phyloP scores from a whole-genome alignment of 2,888 invertebrate species.

The Epinotia ramella region DNA sequence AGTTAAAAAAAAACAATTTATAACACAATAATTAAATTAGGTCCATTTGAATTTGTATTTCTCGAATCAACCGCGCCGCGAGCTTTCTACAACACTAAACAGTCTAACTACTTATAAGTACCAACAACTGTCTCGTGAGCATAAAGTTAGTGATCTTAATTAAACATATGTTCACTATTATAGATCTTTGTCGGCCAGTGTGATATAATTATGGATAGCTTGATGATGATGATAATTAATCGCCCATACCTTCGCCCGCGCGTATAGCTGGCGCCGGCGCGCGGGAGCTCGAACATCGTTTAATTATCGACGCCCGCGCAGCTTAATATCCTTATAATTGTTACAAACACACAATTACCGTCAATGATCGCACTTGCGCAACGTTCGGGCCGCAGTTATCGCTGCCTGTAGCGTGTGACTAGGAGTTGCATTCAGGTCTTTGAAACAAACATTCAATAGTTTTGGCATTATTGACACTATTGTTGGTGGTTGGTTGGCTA shows the following conservation, averaged over 20 bases:
- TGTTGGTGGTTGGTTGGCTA: neutral
- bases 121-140: too few species aligned
- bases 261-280: conserved; percentile 45
- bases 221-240: too few species aligned
- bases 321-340: conserved; percentile 47
- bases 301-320: conserved; percentile 57
- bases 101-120: too few species aligned
- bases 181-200: too few species aligned
- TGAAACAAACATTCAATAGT: neutral
- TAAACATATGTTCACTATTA: too few species aligned
- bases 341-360: conserved; percentile 41
- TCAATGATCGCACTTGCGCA: conserved; percentile 33
- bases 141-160: too few species aligned
- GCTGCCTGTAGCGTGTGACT: conserved; percentile 11
- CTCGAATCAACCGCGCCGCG: too few species aligned
- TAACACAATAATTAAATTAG: too few species aligned
- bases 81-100: too few species aligned
- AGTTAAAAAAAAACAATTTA: too few species aligned
- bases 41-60: too few species aligned
- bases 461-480: neutral
- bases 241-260: conserved; percentile 16
- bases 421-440: neutral
- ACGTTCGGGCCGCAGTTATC: conserved; percentile 16
- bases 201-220: too few species aligned
- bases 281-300: conserved; percentile 56